phyloP scores from a whole-genome alignment of 2,888 invertebrate species.

The Fissipunctia ypsillon region DNA sequence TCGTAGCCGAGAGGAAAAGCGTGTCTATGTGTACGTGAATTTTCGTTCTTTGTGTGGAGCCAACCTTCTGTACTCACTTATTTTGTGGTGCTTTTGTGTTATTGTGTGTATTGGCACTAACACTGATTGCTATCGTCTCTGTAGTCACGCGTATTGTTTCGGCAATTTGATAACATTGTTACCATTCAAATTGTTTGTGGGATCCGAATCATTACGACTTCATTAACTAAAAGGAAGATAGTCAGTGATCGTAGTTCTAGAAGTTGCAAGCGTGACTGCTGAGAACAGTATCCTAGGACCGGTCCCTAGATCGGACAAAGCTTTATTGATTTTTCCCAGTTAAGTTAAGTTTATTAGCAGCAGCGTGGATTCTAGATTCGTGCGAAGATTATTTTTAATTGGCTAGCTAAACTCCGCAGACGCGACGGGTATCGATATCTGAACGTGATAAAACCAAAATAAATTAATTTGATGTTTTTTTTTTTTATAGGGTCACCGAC shows the following conservation, averaged over 20 bases:
- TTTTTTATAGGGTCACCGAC: too few species aligned
- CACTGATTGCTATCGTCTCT: conserved; percentile 29
- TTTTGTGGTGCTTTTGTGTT: not conserved
- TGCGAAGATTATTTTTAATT: too few species aligned
- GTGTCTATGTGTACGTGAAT: not conserved
- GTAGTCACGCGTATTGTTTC: conserved; percentile 28
- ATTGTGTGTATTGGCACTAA: conserved; percentile 27
- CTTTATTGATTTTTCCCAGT: not conserved
- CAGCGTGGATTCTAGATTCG: too few species aligned
- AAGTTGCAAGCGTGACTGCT: too few species aligned
- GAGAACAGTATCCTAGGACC: not conserved
- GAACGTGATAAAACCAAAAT: too few species aligned
- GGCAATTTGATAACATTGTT: conserved; percentile 18
- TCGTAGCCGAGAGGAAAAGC: not conserved
- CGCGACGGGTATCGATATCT: too few species aligned
- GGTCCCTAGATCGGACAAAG: fast-evolving
- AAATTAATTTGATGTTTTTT: too few species aligned
- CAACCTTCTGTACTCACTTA: not conserved
- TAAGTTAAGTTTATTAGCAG: not conserved
- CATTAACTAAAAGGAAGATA: not conserved
- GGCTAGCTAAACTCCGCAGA: too few species aligned
- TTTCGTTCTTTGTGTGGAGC: not conserved
- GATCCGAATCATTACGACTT: not conserved
- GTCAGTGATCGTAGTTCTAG: not conserved
- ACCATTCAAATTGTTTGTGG: conserved; percentile 13